phyloP scores from a whole-genome alignment of 2,888 invertebrate genomes.

The Acheta domesticus region DNA sequence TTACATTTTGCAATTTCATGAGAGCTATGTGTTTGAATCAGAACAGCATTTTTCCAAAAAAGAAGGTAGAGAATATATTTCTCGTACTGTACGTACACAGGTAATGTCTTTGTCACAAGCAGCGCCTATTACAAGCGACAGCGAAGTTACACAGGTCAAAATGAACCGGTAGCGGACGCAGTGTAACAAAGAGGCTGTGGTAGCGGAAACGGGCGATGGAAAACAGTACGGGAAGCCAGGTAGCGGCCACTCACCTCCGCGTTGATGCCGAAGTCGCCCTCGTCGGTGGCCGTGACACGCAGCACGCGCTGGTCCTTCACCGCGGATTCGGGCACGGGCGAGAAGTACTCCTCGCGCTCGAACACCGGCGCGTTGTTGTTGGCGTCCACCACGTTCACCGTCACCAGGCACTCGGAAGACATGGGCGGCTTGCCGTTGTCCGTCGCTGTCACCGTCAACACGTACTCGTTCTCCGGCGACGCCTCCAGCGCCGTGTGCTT shows the following conservation, averaged over 20 bases:
- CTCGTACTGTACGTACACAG: too few species aligned
- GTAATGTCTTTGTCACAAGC: too few species aligned
- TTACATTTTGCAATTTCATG: too few species aligned
- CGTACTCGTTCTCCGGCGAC: conserved; percentile 86
- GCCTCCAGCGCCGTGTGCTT: conserved; percentile 76
- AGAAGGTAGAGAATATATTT: too few species aligned
- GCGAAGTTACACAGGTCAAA: too few species aligned
- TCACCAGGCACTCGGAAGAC: conserved; percentile 82
- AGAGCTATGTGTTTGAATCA: too few species aligned
- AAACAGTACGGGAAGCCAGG: too few species aligned
- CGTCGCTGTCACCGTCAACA: conserved; percentile 83
- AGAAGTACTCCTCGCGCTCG: conserved; percentile 66
- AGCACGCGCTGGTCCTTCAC: conserved; percentile 64
- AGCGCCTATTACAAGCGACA: too few species aligned
- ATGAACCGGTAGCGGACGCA: too few species aligned
- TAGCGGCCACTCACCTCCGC: conserved; percentile 64
- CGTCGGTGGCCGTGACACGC: conserved; percentile 60
- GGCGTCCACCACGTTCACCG: conserved; percentile 85
- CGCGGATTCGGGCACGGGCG: conserved; percentile 78
- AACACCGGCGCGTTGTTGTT: conserved; percentile 90
- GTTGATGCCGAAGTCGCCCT: conserved; percentile 80
- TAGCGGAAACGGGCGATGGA: background rate
- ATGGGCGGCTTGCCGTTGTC: conserved; percentile 94
- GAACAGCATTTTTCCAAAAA: too few species aligned
- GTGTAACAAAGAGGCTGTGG: too few species aligned